Evolutionary conservation across 2,113 vertebrate species (phyloP), one percentile per base, ranked within the genome.

Genomic region (Phaethon lepturus): DNA sequence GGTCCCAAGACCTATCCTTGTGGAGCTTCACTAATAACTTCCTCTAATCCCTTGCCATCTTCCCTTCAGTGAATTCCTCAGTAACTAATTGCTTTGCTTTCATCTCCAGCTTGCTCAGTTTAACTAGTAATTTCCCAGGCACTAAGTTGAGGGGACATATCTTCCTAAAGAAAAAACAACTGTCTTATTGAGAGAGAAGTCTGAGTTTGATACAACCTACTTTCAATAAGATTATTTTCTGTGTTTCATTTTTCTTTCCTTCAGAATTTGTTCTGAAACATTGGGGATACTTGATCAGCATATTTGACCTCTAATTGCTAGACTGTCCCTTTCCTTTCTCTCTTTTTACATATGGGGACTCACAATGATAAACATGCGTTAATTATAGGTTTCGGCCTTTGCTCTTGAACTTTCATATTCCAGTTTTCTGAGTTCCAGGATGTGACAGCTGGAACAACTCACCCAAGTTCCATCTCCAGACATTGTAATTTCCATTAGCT

Each of bases 11-110:
- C 35, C 56, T 67, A 47, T 68, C 29, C 49, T 95, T 82, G 23
- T 85, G 66, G 60, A 92, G 5, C 56, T 94, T 81, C 64, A 31
- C 64, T 88, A 42, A 33, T 64, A 94, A 90, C 66, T 75, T 96
- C 47, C 42, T 93, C 68, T 91, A 80, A 94, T 76, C 59, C 19
- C n/a, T 20, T 96, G 86, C 83, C 59, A 89, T 89, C 59, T 81
- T 42, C 38, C n/a, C 42, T 80, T 93, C 42, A 72, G 66, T 87
- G 49, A 55, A 45, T 80, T 94, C 55, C 55, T 84, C 2, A 1
- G 55, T 84, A 84, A 78, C 91, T 75, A 80, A 80, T 84, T 23
- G 0, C 38, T 96, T 94, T 91, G 10, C 28, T 88, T 95, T 92
- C 33, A 76, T 79, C 55, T 94, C 42, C 10, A 42, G 22, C 11